Base-by-base conservation (phyloP, 2,797 vertebrate species). In the Benthosema pterotum region DNA sequence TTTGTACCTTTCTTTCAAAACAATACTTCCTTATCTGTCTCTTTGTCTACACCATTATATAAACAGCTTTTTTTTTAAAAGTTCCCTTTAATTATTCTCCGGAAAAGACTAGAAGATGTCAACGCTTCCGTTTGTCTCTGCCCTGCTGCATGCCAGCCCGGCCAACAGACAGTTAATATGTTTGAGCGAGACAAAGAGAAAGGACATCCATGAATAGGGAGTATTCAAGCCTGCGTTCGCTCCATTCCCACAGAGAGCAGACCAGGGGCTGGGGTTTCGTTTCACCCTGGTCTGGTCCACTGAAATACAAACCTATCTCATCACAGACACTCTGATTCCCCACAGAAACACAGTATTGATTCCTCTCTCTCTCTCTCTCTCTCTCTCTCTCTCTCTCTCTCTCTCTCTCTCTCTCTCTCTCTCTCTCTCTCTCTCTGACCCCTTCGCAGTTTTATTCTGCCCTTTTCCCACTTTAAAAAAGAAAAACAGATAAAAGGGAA, bases 271-370 rank as follows among this genome's bases (percentile, higher is more conserved):
- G 77, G 78, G 78, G 22, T 25, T 25, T 25, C 22, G 80, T 87
- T 88, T 87, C 87, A 84, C 42, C 75, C 63, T 1, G 42, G 69
- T 77, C 77, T 80, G 79, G 70, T 60, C 69, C 3, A 0, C 9
- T 83, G 84, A 87, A 87, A 87, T 60, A 57, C 73, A 80, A 83
- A 69, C 82, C 79, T 52, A 68, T 69, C 67, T 64, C 69, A 78
- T 78, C 72, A 15, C 75, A 71, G 49, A 60, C 45, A 46, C 68
- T 74, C 71, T n/a, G 65, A 77, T 51, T 83, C 75, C 80, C 77
- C 67, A 55, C 56, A 74, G 79, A 77, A 87, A 72, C 68, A 65
- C 72, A 58, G 75, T 78, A 88, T 88, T 64, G 85, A 88, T 84
- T 72, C 71, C 57, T 58, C 72, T 62, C n/a, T n/a, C n/a, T n/a